Base-by-base conservation (phyloP, 2,797 vertebrate genomes). In the Acanthornis magna region DNA sequence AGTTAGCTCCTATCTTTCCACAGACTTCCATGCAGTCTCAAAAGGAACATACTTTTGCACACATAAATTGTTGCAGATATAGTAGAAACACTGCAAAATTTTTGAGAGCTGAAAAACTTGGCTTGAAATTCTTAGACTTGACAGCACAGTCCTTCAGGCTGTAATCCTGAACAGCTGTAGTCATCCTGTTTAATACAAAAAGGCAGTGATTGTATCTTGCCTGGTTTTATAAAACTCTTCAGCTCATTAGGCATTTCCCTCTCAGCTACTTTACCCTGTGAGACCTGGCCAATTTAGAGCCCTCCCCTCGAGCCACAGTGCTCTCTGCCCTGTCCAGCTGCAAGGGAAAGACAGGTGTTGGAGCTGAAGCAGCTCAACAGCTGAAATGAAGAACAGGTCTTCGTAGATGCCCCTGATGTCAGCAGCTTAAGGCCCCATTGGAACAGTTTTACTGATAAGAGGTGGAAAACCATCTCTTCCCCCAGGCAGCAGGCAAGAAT, bases 91-190 rank as follows among this genome's bases (percentile, higher is more conserved):
- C 12, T 38, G 71, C 55, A 91, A 47, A 74, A 74, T 25, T 74
- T 87, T 70, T 87, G 74, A 82, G 67, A 79, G 45, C 67, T 89
- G 61, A 92, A 87, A 91, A 89, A 67, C 77, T 93, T 94, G 84
- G 80, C 92, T 87, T 76, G 45, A 87, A 93, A 85, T 79, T 82
- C 67, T 76, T 70, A 74, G 40, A 19, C 26, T 84, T 86, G 86
- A 92, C 88, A 93, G 95, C 43, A 95, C 16, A 68, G 63, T 73
- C 83, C 86, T 95, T 79, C 16, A 12, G 86, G 93, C 77, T 76
- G 26, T 87, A 93, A 78, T 88, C 67, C 63, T 30, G 7, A 94
- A 91, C 94, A 95, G 93, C 90, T 93, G 88, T 85, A 91, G 40
- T 60, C 60, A 62, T 79, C 62, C 60, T 63, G 27, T 53, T 91